Evolutionary conservation across 2,797 vertebrate genomes (phyloP).

Genomic region (Ctenopoma kingsleyae): DNA sequence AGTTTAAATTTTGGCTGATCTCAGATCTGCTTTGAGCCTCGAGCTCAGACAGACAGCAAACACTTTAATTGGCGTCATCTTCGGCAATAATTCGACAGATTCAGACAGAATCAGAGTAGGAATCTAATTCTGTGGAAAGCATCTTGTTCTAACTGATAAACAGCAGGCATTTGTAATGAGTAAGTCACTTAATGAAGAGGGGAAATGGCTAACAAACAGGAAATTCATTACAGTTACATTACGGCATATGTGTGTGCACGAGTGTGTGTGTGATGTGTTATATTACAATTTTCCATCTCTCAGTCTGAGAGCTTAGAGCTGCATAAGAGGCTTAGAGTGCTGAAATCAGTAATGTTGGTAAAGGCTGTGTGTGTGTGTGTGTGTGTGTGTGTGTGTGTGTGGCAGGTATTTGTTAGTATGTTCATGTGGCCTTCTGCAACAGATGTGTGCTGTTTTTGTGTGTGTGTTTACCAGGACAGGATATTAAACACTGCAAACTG

Average conservation of each 20-base stretch:
- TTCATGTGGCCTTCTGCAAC: slow-evolving; percentile 44
- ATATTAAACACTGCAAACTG: slow-evolving; percentile 77
- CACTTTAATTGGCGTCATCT: slow-evolving; percentile 38
- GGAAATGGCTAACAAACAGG: slow-evolving; percentile 65
- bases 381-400: slow-evolving; percentile 28
- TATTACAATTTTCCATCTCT: slow-evolving; percentile 78
- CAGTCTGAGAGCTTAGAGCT: slow-evolving; percentile 79
- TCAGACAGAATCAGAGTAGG: slow-evolving; percentile 26
- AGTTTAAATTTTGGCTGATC: slow-evolving; percentile 1
- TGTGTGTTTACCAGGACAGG: slow-evolving; percentile 16
- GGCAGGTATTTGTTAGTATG: slow-evolving; percentile 53
- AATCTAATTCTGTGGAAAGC: slow-evolving; percentile 60
- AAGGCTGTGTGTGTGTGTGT: slow-evolving; percentile 40
- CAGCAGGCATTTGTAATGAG: slow-evolving; percentile 50
- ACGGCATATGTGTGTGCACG: slow-evolving; percentile 2
- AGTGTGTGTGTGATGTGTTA: slow-evolving; percentile 63
- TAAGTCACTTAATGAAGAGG: slow-evolving; percentile 58
- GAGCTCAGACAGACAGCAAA: slow-evolving; percentile 27
- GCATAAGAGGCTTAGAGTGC: slow-evolving; percentile 84
- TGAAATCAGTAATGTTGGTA: slow-evolving; percentile 81
- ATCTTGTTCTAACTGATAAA: slow-evolving; percentile 45
- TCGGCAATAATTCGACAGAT: slow-evolving; percentile 35
- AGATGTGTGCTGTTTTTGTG: slow-evolving; percentile 50
- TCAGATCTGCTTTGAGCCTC: slow-evolving; percentile 9
- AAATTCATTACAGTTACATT: slow-evolving; percentile 48